Base-by-base conservation (phyloP, 2,113 vertebrate genomes). In the Neodon shergylaensis region DNA sequence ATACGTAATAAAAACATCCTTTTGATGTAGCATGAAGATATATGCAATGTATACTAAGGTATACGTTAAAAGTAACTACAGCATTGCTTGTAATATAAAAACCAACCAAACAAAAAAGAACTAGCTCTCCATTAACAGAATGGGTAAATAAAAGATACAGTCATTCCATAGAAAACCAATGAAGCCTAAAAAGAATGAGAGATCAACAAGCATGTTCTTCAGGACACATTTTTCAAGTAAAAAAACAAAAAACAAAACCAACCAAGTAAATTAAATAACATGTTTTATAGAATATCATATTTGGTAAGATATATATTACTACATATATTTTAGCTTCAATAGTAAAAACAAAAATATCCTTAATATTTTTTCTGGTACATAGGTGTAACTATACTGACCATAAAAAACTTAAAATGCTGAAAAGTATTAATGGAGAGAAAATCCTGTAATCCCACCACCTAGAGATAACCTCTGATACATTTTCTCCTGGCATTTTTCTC, bases 391-490 rank as follows among this genome's bases (percentile, higher is more conserved):
- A 83, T 28, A 78, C 21, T 33, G 17, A 61, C n/a, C 84, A 70
- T 7, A 65, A 85, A 84, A 93, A 93, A 73, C 21, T 86, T 86
- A 90, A 92, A 83, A 65, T 92, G 61, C 9, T 76, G 22, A 42
- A 44, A 77, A 70, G 6, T 31, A n/a, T 61, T 61, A 58, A 52
- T 73, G 68, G 17, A 79, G 74, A 54, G 28, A 49, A 81, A 84
- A 76, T n/a, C 3, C 44, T n/a, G 5, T 17, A 36, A 68, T 70
- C 22, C 28, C 4, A 70, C 1, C 17, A 95, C 21, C 28, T 68
- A n/a, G 52, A 82, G 72, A 89, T 39, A 82, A 86, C 52, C 24
- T 88, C 31, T 78, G n/a, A 63, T 61, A n/a, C 19, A 42, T 61
- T 76, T 95, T 95, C 73, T 88, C 42, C 17, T 65, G 61, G 39